These are phyloP conservation scores for Clarias magur DNA, from an alignment of 2,113 vertebrate genomes.

Conservation along the genomic window DNA sequence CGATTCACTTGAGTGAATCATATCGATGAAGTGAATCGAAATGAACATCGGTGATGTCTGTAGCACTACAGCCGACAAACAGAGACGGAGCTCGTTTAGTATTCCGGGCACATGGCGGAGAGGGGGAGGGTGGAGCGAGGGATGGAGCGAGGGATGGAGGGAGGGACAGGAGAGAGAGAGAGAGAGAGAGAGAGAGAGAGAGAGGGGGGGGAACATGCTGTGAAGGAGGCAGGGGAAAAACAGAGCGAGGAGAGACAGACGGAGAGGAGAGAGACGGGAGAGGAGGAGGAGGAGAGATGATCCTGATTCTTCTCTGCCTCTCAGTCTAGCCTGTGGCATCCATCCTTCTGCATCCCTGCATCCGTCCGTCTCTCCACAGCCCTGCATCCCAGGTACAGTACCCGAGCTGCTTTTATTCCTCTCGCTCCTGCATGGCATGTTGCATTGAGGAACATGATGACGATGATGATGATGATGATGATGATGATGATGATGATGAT, in stretches of 20 bases:
- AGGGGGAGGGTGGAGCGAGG: conserved; percentile 63
- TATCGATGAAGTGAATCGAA: conserved; percentile 1
- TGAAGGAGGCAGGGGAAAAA: conserved; percentile 68
- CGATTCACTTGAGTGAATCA: neutral
- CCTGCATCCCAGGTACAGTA: conserved; percentile 64
- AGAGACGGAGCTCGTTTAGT: conserved; percentile 70
- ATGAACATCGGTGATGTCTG: conserved; percentile 68
- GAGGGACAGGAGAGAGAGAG: conserved; percentile 48
- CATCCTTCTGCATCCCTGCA: conserved; percentile 37
- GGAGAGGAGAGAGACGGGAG: conserved; percentile 61
- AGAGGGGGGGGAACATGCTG: conserved; percentile 60
- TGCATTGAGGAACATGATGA: neutral
- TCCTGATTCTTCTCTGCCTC: conserved; percentile 67
- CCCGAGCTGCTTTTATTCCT: conserved; percentile 49
- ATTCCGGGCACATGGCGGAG: conserved; percentile 75
- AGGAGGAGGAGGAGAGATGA: conserved; percentile 66
- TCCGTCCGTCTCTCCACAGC: conserved; percentile 49
- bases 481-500: conserved; percentile 10
- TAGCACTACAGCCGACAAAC: conserved; percentile 67
- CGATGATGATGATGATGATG: conserved; percentile 9
- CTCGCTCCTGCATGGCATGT: conserved; percentile 47
- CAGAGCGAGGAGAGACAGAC: conserved; percentile 57
- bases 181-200: conserved; percentile 67
- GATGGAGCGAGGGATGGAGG: conserved; percentile 64
- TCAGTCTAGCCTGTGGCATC: conserved; percentile 60